Percentiles rank a stretch among this genome's conserved stretches.
phyloP scores from a whole-genome alignment of 2,113 vertebrate genomes.

The Malurus alboscapulatus region DNA sequence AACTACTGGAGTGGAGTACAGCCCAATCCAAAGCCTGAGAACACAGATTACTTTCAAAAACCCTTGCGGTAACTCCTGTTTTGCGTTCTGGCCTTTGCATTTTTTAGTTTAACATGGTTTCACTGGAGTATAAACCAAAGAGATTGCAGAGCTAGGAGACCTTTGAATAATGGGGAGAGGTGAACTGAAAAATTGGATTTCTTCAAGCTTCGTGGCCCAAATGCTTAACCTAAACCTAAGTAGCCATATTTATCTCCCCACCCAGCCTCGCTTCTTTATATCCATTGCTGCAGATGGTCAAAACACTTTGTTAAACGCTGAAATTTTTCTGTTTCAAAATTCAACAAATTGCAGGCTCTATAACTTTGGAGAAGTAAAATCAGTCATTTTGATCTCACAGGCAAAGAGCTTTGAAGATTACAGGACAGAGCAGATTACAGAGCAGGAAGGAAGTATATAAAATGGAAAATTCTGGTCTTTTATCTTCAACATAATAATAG shows the following conservation, averaged over 20 bases:
- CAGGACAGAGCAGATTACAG: too few relatives aligned
- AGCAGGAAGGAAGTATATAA: neutral
- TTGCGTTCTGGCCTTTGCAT: neutral
- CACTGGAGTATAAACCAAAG: neutral
- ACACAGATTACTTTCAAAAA: fast-evolving
- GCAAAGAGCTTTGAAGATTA: neutral
- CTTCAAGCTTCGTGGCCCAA: neutral
- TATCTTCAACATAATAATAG: neutral
- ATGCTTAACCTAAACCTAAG: neutral
- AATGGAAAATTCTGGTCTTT: neutral
- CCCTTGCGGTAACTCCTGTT: neutral
- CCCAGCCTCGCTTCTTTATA: neutral
- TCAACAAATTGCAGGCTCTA: neutral
- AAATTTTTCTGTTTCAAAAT: neutral
- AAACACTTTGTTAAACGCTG: neutral
- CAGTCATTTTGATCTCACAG: neutral
- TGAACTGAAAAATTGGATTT: conserved; percentile 61
- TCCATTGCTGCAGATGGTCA: neutral
- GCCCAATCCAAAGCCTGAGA: neutral
- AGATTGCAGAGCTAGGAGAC: neutral
- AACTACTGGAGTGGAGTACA: neutral
- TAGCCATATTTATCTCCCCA: neutral
- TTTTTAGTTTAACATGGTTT: conserved; percentile 10
- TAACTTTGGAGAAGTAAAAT: neutral
- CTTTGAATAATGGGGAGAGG: conserved; percentile 26